Conservation (phyloP, 2,797 vertebrate genomes). For the Acanthurus leucopareius region DNA sequence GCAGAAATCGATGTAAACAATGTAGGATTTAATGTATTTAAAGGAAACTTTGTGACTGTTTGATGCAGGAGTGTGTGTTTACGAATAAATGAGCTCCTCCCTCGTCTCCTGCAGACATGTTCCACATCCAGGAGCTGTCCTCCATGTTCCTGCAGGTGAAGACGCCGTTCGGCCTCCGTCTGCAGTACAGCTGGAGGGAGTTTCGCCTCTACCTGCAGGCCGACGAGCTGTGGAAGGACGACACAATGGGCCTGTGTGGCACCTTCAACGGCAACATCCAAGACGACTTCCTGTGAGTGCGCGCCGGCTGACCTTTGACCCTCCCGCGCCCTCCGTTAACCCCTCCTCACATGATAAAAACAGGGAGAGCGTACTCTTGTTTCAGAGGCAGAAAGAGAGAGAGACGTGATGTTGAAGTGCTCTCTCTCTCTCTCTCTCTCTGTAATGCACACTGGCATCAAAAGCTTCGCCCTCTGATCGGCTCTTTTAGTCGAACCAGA, state of each 20-base stretch:
- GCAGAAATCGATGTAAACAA: not conserved
- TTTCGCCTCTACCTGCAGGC: conserved; percentile 93
- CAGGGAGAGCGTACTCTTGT: conserved; percentile 58
- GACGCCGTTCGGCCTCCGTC: conserved; percentile 88
- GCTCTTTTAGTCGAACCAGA: conserved; percentile 75
- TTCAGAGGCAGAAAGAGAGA: conserved; percentile 64
- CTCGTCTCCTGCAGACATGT: conserved; percentile 83
- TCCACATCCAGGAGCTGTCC: conserved; percentile 93
- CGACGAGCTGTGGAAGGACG: conserved; percentile 90
- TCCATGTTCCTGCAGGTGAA: conserved; percentile 94
- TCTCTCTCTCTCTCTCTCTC: conserved; percentile 53
- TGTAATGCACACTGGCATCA: conserved; percentile 83
- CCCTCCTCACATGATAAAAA: conserved; percentile 22
- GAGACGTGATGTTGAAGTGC: conserved; percentile 61
- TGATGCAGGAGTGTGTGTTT: not conserved
- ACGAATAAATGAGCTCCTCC: not conserved
- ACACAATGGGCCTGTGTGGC: conserved; percentile 94
- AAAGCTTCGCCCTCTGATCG: conserved; percentile 75
- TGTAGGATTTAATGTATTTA: not conserved
- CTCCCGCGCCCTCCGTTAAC: conserved; percentile 31
- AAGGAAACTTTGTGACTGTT: not conserved
- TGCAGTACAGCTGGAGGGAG: conserved; percentile 92
- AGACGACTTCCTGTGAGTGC: conserved; percentile 95
- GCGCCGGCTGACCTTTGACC: conserved; percentile 52
- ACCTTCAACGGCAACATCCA: conserved; percentile 98